Evolutionary conservation across 92 coral and sea anemone genomes (phyloP), one percentile per base, ranked within the genome.

Genomic region (Galaxea fascicularis): DNA sequence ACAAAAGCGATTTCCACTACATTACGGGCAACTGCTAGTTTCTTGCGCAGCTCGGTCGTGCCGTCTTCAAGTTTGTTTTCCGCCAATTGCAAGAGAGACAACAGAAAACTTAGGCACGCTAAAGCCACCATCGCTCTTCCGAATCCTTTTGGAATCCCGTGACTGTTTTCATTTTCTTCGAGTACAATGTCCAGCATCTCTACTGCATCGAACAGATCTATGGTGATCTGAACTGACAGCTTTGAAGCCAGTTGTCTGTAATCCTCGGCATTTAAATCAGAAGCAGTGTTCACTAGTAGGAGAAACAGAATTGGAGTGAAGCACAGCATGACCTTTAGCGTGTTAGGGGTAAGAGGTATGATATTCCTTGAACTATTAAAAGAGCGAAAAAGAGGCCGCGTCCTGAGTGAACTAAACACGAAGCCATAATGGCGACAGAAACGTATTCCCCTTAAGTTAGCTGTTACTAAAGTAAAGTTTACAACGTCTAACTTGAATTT

Each of bases 151-250:
- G 69, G 49, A 21, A 81, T 81, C 15, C 87, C 80, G 56, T 72
- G 49, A 18, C 77, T 81, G 73, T 72, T 29, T 62, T 82, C 73
- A 16, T 22, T 82, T 21, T 82, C 87, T 11, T 82, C 87, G 2
- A 82, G 62, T 1, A 82, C 74, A 14, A 92, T 77, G 24, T 82
- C 84, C 8, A 92, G 28, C 83, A 89, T 82, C 59, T 86, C 93
- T 39, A 89, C 80, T 17, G 76, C 91, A 26, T 92, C 95, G 81
- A 92, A 89, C 18, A 92, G 74, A 45, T 92, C 95, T 39, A 92
- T 53, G 70, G 88, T 85, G 31, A 83, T 82, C 22, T 62, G 45
- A 15, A 88, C 59, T 10, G 86, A 82, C 7, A 86, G 86, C 69
- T 51, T 20, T 10, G 76, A 73, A 44, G 84, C 60, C 49, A 90